These are phyloP conservation scores for Onychomys arenicola DNA, from an alignment of 2,797 vertebrate species.

Conservation along the genomic window DNA sequence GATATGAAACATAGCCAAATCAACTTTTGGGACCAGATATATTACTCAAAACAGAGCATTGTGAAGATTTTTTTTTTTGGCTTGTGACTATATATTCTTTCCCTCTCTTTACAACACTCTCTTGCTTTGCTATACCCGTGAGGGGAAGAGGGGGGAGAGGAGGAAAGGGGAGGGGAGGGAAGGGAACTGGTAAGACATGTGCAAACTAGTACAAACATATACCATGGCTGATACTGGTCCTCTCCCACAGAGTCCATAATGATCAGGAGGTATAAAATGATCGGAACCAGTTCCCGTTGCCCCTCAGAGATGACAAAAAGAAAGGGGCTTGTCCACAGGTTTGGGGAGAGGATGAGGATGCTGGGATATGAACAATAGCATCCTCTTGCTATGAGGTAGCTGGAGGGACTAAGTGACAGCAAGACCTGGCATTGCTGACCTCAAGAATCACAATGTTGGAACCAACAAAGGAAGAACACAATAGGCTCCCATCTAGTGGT, in stretches of 20 bases:
- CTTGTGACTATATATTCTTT: not conserved
- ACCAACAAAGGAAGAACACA: constrained; percentile 49
- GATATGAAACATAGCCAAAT: not conserved
- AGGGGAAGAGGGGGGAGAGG: not conserved
- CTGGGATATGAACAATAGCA: not conserved
- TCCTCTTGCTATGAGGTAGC: not conserved
- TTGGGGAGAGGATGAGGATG: not conserved
- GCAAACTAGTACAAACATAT: not conserved
- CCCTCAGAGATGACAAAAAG: not conserved
- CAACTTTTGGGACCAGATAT: not conserved
- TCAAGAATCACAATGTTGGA: constrained; percentile 61
- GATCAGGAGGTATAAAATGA: not conserved
- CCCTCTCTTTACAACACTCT: not conserved
- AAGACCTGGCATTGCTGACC: constrained; percentile 50
- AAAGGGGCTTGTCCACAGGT: not conserved
- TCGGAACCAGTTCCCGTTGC: not conserved
- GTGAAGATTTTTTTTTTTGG: not conserved
- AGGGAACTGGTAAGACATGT: not conserved
- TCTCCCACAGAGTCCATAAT: constrained; percentile 23
- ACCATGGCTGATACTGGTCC: not conserved
- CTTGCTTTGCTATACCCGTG: constrained; percentile 9
- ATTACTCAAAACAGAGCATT: constrained; percentile 1
- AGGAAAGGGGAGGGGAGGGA: rapidly evolving
- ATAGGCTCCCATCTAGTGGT: not conserved
- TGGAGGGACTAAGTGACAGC: not conserved